Evolutionary conservation across 2,888 invertebrate species (phyloP).

Genomic region (Pasiphila rectangulata): DNA sequence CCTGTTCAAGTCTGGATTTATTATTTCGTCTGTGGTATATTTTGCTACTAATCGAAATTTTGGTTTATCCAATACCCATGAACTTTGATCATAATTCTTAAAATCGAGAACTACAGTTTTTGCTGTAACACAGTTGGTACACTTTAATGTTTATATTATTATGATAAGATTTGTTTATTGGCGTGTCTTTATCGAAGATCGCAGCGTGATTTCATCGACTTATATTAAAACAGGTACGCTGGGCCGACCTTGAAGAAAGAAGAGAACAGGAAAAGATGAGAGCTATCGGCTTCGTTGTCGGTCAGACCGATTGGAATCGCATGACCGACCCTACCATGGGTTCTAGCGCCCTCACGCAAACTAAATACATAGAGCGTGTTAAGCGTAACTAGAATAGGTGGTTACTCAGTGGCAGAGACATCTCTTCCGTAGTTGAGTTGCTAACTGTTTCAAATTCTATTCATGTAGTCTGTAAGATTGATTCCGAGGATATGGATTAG

Average conservation of each 20-base stretch:
- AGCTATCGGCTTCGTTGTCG: conserved; percentile 97
- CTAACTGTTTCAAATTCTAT: conserved; percentile 3
- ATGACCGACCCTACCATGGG: conserved; percentile 97
- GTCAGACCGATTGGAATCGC: conserved; percentile 97
- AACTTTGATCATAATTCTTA: neutral
- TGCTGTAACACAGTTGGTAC: conserved; percentile 3
- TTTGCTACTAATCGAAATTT: conserved; percentile 13
- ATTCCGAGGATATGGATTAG: neutral
- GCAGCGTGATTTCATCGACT: conserved; percentile 56
- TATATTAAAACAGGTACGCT: conserved; percentile 90
- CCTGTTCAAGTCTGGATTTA: neutral
- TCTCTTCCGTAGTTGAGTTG: neutral
- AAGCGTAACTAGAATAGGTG: conserved; percentile 43
- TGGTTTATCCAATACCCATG: neutral
- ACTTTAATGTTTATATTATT: conserved; percentile 4
- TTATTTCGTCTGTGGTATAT: conserved; percentile 24
- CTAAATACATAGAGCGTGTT: conserved; percentile 92
- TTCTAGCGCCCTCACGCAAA: conserved; percentile 93
- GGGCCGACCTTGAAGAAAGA: conserved; percentile 98
- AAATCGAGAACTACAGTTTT: neutral
- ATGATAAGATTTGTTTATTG: neutral
- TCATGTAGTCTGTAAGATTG: neutral
- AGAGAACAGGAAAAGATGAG: conserved; percentile 95
- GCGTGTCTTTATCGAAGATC: conserved; percentile 7
- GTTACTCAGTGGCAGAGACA: neutral